Evolutionary conservation across 2,113 vertebrate species (phyloP).

Genomic region (Hoplias malabaricus): DNA sequence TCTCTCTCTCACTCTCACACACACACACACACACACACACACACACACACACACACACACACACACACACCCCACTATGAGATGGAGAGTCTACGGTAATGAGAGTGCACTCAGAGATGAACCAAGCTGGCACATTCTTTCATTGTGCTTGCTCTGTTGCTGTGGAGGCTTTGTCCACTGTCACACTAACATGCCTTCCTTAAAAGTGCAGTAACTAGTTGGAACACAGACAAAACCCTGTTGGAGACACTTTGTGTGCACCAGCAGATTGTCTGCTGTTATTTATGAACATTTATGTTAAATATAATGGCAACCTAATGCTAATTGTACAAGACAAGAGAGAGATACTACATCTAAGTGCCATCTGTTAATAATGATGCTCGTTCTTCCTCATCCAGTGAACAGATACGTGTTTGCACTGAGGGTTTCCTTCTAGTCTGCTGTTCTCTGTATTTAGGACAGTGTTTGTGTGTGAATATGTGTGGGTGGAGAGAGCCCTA

Average conservation of each 20-base stretch:
- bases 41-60: too few relatives aligned
- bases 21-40: too few relatives aligned
- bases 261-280: background rate
- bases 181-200: constrained; percentile 20
- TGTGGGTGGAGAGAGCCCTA: constrained; percentile 19
- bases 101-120: constrained; percentile 20
- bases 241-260: background rate
- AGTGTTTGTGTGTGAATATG: background rate
- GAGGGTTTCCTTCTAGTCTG: constrained; percentile 60
- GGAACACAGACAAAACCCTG: background rate
- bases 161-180: constrained; percentile 29
- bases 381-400: constrained; percentile 39
- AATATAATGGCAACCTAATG: background rate
- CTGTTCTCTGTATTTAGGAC: constrained; percentile 5
- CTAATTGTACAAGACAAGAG: background rate
- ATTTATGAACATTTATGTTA: background rate
- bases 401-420: constrained; percentile 62
- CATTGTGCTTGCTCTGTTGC: constrained; percentile 39
- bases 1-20: background rate
- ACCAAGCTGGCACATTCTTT: constrained; percentile 37
- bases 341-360: background rate
- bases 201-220: constrained; percentile 27
- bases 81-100: constrained; percentile 10
- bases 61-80: too few relatives aligned
- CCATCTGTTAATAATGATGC: constrained; percentile 39